phyloP scores from a whole-genome alignment of 1,140 invertebrate genomes.

The Babylonia areolata region DNA sequence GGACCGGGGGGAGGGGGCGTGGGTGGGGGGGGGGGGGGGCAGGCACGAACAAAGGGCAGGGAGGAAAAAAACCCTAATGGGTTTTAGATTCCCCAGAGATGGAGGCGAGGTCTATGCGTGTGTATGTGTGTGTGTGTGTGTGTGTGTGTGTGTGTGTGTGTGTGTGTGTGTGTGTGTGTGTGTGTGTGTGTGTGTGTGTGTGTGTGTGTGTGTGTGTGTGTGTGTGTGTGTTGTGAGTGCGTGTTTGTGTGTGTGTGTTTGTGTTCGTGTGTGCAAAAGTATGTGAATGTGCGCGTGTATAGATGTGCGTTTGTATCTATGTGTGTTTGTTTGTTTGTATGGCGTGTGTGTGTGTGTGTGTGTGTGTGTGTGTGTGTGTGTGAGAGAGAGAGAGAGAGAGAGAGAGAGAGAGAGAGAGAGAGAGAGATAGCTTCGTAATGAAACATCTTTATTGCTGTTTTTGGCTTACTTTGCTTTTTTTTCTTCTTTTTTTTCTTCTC shows the following conservation, averaged over 20 bases:
- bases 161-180: conserved; percentile 12
- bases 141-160: conserved; percentile 19
- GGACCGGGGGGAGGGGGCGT: too few species aligned
- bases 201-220: neutral
- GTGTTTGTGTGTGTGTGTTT: neutral
- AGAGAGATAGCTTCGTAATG: neutral
- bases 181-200: conserved; percentile 8
- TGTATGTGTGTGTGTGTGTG: conserved; percentile 12
- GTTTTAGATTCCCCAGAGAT: too few species aligned
- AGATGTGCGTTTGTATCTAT: neutral
- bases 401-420: neutral
- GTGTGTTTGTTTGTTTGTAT: too few species aligned
- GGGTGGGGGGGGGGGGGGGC: too few species aligned
- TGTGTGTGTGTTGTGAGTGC: too few species aligned
- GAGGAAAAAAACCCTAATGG: too few species aligned
- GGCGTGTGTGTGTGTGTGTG: too few species aligned
- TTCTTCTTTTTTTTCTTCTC: too few species aligned
- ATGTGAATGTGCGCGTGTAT: neutral
- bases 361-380: too few species aligned
- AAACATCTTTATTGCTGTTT: too few species aligned
- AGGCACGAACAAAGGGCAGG: too few species aligned
- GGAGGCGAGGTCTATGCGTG: conserved; percentile 1
- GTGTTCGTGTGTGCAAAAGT: neutral
- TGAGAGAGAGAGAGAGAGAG: conserved; percentile 10
- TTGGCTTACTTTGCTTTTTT: too few species aligned